Evolutionary conservation across 2,113 vertebrate species (phyloP).

Genomic region (Siphamia tubifer): DNA sequence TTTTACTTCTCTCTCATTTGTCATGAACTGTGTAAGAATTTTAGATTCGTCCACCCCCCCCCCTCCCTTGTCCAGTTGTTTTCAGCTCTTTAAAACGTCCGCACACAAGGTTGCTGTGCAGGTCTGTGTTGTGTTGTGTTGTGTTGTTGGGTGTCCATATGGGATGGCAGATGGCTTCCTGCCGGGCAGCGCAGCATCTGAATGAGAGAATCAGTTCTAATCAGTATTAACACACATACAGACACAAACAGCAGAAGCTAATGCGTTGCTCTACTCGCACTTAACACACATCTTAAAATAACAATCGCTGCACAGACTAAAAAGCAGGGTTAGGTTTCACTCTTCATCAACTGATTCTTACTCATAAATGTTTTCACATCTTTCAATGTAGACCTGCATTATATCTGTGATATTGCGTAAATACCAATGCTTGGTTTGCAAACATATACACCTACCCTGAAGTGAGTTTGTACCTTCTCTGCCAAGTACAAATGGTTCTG

Average conservation of each 20-base stretch:
- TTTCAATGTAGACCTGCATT: not conserved
- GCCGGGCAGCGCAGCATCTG: conserved; percentile 29
- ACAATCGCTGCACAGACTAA: not conserved
- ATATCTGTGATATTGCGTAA: not conserved
- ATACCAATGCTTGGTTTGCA: no score
- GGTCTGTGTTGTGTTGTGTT: conserved; percentile 27
- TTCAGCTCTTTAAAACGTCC: not conserved
- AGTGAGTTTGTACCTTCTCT: not conserved
- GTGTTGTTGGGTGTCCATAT: conserved; percentile 58
- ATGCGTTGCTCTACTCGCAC: not conserved
- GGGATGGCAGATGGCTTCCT: conserved; percentile 69
- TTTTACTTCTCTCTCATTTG: conserved; percentile 4
- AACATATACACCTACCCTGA: no score
- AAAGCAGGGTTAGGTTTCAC: not conserved
- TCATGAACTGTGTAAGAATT: not conserved
- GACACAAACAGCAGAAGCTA: conserved; percentile 3
- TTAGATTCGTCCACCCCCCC: not conserved
- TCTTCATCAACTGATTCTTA: not conserved
- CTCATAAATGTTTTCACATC: not conserved
- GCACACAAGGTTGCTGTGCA: not conserved
- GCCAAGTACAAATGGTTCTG: conserved; percentile 20
- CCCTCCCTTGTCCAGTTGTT: not conserved
- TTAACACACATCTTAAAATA: not conserved
- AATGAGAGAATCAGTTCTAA: conserved; percentile 52
- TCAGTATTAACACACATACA: conserved; percentile 58